Conservation (phyloP, 2,888 invertebrate species). For the Panopea generosa region DNA sequence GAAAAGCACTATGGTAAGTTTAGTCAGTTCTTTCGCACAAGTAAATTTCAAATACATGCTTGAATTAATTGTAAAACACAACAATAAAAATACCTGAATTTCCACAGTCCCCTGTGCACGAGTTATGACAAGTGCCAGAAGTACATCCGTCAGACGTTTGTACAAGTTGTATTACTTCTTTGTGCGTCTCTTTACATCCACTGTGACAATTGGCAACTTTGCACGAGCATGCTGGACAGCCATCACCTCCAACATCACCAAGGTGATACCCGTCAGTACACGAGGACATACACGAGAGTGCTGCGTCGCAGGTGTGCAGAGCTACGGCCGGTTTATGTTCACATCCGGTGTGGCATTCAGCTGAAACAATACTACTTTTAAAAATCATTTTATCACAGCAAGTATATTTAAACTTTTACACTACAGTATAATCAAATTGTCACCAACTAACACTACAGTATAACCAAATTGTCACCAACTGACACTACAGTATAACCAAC, state of each 20-base stretch:
- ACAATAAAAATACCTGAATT: conserved; percentile 15
- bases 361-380: conserved; percentile 11
- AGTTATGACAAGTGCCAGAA: conserved; percentile 28
- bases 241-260: conserved; percentile 54
- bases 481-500: too few relatives aligned
- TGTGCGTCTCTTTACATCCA: conserved; percentile 54
- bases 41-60: too few relatives aligned
- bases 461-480: too few relatives aligned
- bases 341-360: conserved; percentile 45
- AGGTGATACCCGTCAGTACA: conserved; percentile 62
- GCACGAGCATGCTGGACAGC: conserved; percentile 64
- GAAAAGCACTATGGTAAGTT: too few relatives aligned
- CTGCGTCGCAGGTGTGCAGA: conserved; percentile 57
- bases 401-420: too few relatives aligned
- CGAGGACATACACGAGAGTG: conserved; percentile 60
- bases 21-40: too few relatives aligned
- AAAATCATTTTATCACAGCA: too few relatives aligned
- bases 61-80: too few relatives aligned
- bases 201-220: conserved; percentile 35
- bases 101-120: conserved; percentile 40
- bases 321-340: conserved; percentile 43
- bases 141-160: conserved; percentile 48
- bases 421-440: too few relatives aligned
- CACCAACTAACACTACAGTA: too few relatives aligned
- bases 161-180: conserved; percentile 50